phyloP scores from a whole-genome alignment of 2,888 invertebrate species.

The Ypsolopha scabrella region DNA sequence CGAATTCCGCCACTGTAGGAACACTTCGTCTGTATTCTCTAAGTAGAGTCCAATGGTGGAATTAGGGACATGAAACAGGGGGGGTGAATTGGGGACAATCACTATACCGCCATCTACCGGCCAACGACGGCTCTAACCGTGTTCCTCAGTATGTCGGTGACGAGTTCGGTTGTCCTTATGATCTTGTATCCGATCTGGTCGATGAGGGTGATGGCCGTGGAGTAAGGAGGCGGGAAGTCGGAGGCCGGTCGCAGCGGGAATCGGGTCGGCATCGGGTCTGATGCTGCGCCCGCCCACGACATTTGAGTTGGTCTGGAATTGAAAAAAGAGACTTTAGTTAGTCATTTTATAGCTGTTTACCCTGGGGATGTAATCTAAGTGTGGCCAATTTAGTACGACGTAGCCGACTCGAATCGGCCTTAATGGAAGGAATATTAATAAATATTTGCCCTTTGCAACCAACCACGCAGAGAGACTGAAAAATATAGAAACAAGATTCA shows the following conservation, averaged over 20 bases:
- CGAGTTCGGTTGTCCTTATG: constrained; percentile 56
- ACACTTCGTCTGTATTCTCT: too few relatives aligned
- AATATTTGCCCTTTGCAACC: too few relatives aligned
- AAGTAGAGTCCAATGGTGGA: too few relatives aligned
- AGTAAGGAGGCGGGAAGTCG: constrained; percentile 32
- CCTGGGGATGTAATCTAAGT: too few relatives aligned
- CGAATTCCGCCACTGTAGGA: too few relatives aligned
- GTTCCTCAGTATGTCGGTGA: constrained; percentile 53
- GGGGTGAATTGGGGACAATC: not conserved
- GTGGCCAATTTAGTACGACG: too few relatives aligned
- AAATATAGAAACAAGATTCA: too few relatives aligned
- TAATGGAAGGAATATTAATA: too few relatives aligned
- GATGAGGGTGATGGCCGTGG: constrained; percentile 56
- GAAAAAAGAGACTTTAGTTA: not conserved
- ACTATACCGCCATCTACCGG: constrained; percentile 14
- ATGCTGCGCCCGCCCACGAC: constrained; percentile 30
- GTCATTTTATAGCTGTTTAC: too few relatives aligned
- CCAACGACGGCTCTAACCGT: constrained; percentile 60
- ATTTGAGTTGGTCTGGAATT: constrained; percentile 42
- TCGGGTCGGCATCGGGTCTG: constrained; percentile 37
- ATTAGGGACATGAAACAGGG: too few relatives aligned
- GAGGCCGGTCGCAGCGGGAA: constrained; percentile 37
- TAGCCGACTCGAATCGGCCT: too few relatives aligned
- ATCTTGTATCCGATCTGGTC: constrained; percentile 63
- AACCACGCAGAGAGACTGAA: too few relatives aligned